phyloP scores from a whole-genome alignment of 2,888 invertebrate genomes.

The Actias luna region DNA sequence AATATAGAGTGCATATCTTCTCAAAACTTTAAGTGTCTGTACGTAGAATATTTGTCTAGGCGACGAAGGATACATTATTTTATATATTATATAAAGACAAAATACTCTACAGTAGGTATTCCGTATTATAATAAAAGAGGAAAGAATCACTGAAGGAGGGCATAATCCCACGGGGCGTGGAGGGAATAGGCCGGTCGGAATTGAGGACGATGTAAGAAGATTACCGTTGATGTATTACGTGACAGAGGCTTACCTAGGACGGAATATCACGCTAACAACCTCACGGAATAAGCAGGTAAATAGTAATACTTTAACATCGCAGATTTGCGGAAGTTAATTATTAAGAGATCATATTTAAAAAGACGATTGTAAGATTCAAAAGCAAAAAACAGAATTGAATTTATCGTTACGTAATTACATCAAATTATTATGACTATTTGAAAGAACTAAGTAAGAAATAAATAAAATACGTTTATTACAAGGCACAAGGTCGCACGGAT shows the following conservation, averaged over 20 bases:
- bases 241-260: constrained; percentile 36
- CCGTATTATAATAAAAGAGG: constrained; percentile 43
- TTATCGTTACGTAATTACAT: no score
- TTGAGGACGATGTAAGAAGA: constrained; percentile 75
- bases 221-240: constrained; percentile 75
- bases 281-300: constrained; percentile 9
- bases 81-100: neutral
- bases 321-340: no score
- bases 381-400: no score
- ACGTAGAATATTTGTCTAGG: no score
- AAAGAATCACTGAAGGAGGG: constrained; percentile 43
- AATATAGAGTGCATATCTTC: no score
- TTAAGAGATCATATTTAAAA: no score
- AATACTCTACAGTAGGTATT: constrained; percentile 20
- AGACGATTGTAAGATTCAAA: no score
- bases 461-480: no score
- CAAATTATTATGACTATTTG: no score
- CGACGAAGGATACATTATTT: neutral
- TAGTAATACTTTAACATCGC: neutral
- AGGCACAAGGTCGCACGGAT: no score
- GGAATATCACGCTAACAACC: constrained; percentile 2
- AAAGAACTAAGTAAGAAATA: no score
- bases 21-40: no score
- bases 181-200: constrained; percentile 46
- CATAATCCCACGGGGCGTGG: constrained; percentile 51